These are phyloP conservation scores for Macropis europaea DNA, from an alignment of 2,888 invertebrate species.

Conservation along the genomic window DNA sequence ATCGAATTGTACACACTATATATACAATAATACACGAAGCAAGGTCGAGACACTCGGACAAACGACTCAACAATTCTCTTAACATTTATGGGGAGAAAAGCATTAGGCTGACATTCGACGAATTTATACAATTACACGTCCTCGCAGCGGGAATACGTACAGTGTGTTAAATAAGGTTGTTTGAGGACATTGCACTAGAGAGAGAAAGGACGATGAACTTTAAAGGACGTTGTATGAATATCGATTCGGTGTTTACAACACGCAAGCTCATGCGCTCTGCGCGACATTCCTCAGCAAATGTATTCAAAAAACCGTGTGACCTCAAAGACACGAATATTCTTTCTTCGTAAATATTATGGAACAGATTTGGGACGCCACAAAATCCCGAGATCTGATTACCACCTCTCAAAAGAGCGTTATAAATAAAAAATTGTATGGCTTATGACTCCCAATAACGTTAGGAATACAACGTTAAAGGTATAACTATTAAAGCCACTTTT, in stretches of 20 bases:
- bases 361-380: neutral
- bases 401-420: neutral
- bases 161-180: neutral
- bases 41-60: too few relatives aligned
- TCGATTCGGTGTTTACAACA: slow-evolving; percentile 57
- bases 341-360: too few relatives aligned
- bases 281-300: slow-evolving; percentile 3
- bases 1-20: too few relatives aligned
- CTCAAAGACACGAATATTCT: neutral
- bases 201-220: slow-evolving; percentile 60
- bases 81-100: too few relatives aligned
- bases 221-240: slow-evolving; percentile 51
- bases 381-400: too few relatives aligned
- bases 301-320: neutral
- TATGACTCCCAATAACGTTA: slow-evolving; percentile 55
- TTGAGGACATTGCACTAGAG: slow-evolving; percentile 25
- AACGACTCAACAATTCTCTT: too few relatives aligned
- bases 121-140: too few relatives aligned
- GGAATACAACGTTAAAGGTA: slow-evolving; percentile 54
- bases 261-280: slow-evolving; percentile 56
- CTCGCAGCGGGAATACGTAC: neutral
- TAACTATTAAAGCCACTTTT: slow-evolving; percentile 66
- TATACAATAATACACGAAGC: too few relatives aligned
- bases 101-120: too few relatives aligned
- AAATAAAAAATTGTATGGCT: slow-evolving; percentile 58